Evolutionary conservation across 1,140 invertebrate genomes (phyloP), one percentile per base, ranked within the genome.

Genomic region (Listronotus bonariensis): DNA sequence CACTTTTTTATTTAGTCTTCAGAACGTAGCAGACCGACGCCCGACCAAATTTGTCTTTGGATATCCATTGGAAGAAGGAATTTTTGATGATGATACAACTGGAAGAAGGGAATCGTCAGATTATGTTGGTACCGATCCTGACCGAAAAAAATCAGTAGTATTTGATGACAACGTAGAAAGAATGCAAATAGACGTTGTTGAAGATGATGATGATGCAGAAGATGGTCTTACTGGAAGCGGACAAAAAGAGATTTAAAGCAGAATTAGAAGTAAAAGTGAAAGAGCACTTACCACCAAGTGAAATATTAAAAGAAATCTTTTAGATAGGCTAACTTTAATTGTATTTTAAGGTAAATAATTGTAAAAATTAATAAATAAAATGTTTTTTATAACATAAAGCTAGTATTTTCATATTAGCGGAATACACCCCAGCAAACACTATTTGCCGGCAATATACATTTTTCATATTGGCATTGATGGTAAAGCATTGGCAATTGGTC

Each of bases 131-230:
- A 9, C 10, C 34, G 59, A 65, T 20, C 15, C 42, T n/a, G 69
- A 76, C 43, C 46, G 65, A 42, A 55, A 69, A 57, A 74, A 76
- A 73, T 71, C 68, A 9, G 75, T 78, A 9, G 67, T 58, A 4
- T 78, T 78, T 63, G 73, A 77, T 14, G 68, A 72, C 32, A 74
- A 68, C 17, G 68, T 78, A 10, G 68, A 77, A 68, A 56, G 68
- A 62, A 58, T 74, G 12, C 69, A 78, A 59, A 74, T 78, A 56
- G 72, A 75, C 26, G 51, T 62, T 43, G 57, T 70, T 40, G 70
- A 78, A 56, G 68, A 70, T 46, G 71, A 74, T 26, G 67, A 70
- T 48, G 57, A 55, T n/a, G n/a, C n/a, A n/a, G n/a, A n/a, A n/a
- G 59, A 68, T 8, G 12, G 45, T 5, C 42, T 18, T 1, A 18